phyloP scores from a whole-genome alignment of 2,888 invertebrate genomes.

The Callinectes sapidus region DNA sequence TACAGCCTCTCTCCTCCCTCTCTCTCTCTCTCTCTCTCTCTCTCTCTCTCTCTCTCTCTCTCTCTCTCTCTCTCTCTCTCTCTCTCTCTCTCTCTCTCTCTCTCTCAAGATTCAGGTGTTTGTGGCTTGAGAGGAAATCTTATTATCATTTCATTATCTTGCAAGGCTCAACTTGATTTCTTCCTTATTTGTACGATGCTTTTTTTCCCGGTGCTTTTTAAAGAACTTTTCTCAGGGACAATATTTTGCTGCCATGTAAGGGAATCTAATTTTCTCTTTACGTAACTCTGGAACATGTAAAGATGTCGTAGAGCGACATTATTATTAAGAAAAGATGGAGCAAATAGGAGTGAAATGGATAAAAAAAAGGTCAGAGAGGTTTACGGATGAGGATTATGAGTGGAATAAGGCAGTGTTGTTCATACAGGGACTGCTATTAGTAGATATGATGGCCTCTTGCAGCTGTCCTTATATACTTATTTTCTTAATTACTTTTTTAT shows the following conservation, averaged over 20 bases:
- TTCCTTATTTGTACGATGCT: neutral
- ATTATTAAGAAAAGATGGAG: too few species aligned
- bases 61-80: constrained; percentile 1
- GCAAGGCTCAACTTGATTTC: neutral
- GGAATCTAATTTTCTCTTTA: neutral
- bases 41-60: constrained; percentile 1
- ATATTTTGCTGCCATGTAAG: neutral
- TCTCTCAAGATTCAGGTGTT: neutral
- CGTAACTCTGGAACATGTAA: too few species aligned
- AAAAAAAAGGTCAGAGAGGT: too few species aligned
- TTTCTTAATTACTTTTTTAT: neutral
- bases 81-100: neutral
- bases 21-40: neutral
- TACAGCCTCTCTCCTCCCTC: neutral
- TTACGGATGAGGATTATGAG: too few species aligned
- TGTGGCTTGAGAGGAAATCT: neutral
- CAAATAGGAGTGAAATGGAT: too few species aligned
- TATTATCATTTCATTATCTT: neutral
- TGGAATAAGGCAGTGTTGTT: too few species aligned
- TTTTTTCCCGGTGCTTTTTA: neutral
- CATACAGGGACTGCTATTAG: too few species aligned
- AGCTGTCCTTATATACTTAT: neutral
- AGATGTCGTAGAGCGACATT: too few species aligned
- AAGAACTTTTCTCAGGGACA: neutral
- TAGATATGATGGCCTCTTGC: too few species aligned